These are phyloP conservation scores for Steromphala cineraria DNA, from an alignment of 2,888 invertebrate species.

Conservation along the genomic window DNA sequence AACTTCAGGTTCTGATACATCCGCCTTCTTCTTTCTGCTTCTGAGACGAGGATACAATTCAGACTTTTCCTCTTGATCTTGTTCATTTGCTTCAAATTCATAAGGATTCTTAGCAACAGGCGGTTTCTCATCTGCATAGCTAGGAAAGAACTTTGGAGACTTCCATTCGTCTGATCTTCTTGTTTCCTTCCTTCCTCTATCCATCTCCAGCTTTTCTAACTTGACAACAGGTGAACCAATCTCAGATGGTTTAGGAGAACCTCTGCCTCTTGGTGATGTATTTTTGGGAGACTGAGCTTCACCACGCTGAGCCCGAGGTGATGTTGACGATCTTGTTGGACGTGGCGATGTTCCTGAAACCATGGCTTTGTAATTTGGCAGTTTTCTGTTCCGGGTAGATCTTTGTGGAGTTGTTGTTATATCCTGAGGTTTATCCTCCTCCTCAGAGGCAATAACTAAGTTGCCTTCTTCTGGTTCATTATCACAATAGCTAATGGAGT, in stretches of 20 bases:
- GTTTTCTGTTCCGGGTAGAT: constrained; percentile 54
- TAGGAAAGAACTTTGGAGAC: constrained; percentile 17
- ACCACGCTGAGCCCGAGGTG: constrained; percentile 37
- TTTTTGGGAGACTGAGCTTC: constrained; percentile 39
- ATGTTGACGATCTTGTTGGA: constrained; percentile 41
- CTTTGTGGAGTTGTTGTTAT: constrained; percentile 32
- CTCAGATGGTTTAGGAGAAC: constrained; percentile 38
- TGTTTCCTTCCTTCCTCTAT: constrained; percentile 35
- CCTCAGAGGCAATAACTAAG: constrained; percentile 19
- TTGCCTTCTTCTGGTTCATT: constrained; percentile 2
- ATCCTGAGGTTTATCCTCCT: neutral
- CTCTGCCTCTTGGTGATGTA: constrained; percentile 29
- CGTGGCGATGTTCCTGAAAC: constrained; percentile 48
- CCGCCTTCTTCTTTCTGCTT: constrained; percentile 34
- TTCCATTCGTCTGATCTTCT: constrained; percentile 43
- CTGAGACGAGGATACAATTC: constrained; percentile 30
- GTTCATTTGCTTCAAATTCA: constrained; percentile 64
- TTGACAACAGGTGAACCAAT: constrained; percentile 56
- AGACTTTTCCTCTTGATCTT: constrained; percentile 42
- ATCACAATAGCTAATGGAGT: neutral
- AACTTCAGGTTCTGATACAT: neutral
- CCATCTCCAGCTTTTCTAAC: constrained; percentile 53
- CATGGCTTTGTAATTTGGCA: constrained; percentile 58
- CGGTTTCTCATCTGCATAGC: constrained; percentile 26
- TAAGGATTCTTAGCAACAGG: constrained; percentile 52